Base-by-base conservation (phyloP, 2,113 vertebrate genomes). In the Gymnorhina tibicen region DNA sequence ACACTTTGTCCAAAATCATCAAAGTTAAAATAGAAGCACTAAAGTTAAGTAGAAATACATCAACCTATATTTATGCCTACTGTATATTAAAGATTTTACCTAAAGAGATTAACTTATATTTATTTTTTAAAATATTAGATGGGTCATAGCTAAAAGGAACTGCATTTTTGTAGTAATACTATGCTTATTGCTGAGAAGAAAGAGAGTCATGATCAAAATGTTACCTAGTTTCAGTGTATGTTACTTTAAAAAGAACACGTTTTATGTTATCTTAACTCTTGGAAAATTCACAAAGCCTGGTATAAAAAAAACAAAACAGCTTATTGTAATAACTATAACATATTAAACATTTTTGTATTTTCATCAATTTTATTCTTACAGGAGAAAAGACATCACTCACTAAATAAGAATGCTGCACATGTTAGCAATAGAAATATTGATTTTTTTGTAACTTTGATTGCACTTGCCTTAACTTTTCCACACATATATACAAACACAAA, bases 381-480 rank as follows among this genome's bases (percentile, higher is more conserved):
- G 81, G 23, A 96, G 47, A 95, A 95, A 96, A 94, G 11, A 97
- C 82, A 85, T 96, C 85, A 85, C 15, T 97, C 90, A 97, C 78
- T 95, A 89, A 97, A 97, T 97, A 96, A 81, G 95, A 97, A 98
- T 98, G 96, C 94, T 98, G 96, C 96, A 97, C 97, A 97, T 72
- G 44, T 97, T 98, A 98, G 97, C 97, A 98, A 98, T 97, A 98
- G 96, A 97, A 94, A 95, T 95, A 96, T 64, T 95, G 87, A 93
- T 96, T 97, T 98, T 98, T 97, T 59, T 97, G 91, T 96, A 97
- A 96, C 86, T 97, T 95, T 96, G 90, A 97, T 97, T 98, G 95
- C 89, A 98, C 97, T 98, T 98, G 98, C 98, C 98, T 98, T 98
- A 98, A 98, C 70, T 89, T 96, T 97, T 97, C 91, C 84, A 94